phyloP scores from a whole-genome alignment of 2,888 invertebrate species.

The Sinodicranocentrus sp. region DNA sequence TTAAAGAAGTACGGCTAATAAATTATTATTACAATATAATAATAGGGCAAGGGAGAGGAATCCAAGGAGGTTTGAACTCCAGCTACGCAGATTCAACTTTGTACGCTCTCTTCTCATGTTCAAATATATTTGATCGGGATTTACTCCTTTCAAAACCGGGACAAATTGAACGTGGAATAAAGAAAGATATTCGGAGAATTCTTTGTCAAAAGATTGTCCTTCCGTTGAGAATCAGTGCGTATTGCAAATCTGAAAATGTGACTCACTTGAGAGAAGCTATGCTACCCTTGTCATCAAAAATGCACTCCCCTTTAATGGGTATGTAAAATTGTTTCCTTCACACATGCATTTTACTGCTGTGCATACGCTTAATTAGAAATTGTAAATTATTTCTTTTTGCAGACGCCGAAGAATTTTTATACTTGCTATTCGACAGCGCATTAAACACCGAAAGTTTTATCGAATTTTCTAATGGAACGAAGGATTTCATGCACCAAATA shows the following conservation, averaged over 20 bases:
- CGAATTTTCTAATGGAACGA: constrained; percentile 60
- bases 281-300: constrained; percentile 65
- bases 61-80: constrained; percentile 63
- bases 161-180: constrained; percentile 55
- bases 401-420: constrained; percentile 72
- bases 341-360: not conserved
- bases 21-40: too few species aligned
- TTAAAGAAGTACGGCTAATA: too few species aligned
- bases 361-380: not conserved
- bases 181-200: constrained; percentile 62
- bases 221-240: constrained; percentile 40
- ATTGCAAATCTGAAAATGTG: constrained; percentile 59
- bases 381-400: constrained; percentile 15
- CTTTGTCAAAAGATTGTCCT: constrained; percentile 62
- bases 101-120: constrained; percentile 63
- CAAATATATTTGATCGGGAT: constrained; percentile 66
- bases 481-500: constrained; percentile 72
- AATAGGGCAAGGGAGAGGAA: constrained; percentile 66
- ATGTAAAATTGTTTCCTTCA: not conserved
- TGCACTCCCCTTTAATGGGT: constrained; percentile 71
- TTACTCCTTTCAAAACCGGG: constrained; percentile 49
- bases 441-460: constrained; percentile 67
- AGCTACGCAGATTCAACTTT: constrained; percentile 66
- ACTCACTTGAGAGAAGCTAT: constrained; percentile 61
- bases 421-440: constrained; percentile 68